A percentile compares a stretch with the other conserved stretches of the same genome.
phyloP scores from a whole-genome alignment of 1,140 invertebrate species.

The Bombyx mori region ASM3026992v2 NC_085116.1:13646501-13647000 shows the following conservation, averaged over 20 bases:
- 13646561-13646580: slow-evolving; percentile 30
- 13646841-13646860: no score
- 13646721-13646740: slow-evolving; percentile 38
- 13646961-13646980: no score
- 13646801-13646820: no score
- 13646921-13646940: no score
- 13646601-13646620: slow-evolving; percentile 53
- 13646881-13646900: no score
- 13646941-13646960: no score
- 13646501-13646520: slow-evolving; percentile 29
- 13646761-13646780: not conserved
- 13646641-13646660: slow-evolving; percentile 39
- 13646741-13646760: slow-evolving; percentile 38
- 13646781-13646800: no score
- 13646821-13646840: no score
- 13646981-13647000: no score
- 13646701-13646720: slow-evolving; percentile 61
- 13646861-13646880: no score
- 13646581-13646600: slow-evolving; percentile 46
- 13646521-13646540: slow-evolving; percentile 25
- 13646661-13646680: slow-evolving; percentile 45
- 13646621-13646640: slow-evolving; percentile 50
- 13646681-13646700: slow-evolving; percentile 44
- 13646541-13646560: slow-evolving; percentile 45
- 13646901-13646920: no score